Evolutionary conservation across 2,797 vertebrate genomes (phyloP), one percentile per base, ranked within the genome.

Genomic region (Microchirus variegatus): DNA sequence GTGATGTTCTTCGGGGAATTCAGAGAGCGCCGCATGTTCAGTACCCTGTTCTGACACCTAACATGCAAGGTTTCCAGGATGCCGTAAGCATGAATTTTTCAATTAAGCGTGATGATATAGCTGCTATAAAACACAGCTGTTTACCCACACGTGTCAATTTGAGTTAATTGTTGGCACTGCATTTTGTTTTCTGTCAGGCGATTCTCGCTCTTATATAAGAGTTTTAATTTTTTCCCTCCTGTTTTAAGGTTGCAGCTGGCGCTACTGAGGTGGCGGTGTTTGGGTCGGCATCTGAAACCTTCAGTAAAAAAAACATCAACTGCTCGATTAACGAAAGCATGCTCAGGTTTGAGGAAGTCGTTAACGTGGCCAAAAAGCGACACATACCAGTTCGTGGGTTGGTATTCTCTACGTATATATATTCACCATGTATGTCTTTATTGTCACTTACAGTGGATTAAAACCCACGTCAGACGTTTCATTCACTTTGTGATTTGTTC

Each of bases 311-410:
- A 83, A 98, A 98, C 76, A 97, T 98, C 82, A 98, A 98, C 87
- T 97, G 96, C 82, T 96, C 96, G 54, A 94, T 99, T 73, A 95
- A 96, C 81, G 95, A 98, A 92, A 98, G 97, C 84, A 92, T 98
- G 91, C 89, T 91, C 70, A 95, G 91, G 83, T 98, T 97, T 86
- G 91, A 96, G 84, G 93, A 95, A 67, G 92, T 99, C 63, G 79
- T 94, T 80, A 93, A 90, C 59, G 77, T 90, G 37, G 96, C 96
- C 78, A 94, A 86, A 69, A 91, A 91, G 77, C 91, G 79, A 83
- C 92, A 93, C 62, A 94, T 99, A 80, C 95, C 95, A 84, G 95
- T 95, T 59, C 94, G 96, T 59, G 96, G 96, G 96, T 97, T 90
- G 77, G 92, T 94, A 80, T 42, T 70, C 14, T 47, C 35, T 12